A percentile compares a stretch with the other conserved stretches of the same genome.
These are phyloP conservation scores for Cavia porcellus DNA, from an alignment of 2,113 vertebrate species.

Conservation along the genomic window DNA sequence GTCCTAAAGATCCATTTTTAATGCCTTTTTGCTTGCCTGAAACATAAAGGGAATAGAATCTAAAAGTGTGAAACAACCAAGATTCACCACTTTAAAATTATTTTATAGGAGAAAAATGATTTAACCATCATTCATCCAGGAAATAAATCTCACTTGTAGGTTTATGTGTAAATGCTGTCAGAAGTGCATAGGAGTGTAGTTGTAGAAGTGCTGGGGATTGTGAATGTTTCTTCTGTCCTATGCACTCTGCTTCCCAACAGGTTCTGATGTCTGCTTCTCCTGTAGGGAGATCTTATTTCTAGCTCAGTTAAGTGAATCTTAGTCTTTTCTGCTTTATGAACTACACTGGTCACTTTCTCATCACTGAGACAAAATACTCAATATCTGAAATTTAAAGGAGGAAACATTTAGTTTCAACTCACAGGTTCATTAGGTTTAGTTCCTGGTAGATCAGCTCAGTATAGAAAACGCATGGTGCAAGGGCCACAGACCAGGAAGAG, in stretches of 20 bases:
- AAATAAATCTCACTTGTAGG: slow-evolving; percentile 49
- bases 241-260: neutral
- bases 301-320: neutral
- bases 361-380: neutral
- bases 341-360: neutral
- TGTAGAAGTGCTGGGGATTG: neutral
- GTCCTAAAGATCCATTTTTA: neutral
- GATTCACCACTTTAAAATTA: slow-evolving; percentile 55
- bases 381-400: neutral
- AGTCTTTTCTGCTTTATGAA: neutral
- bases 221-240: neutral
- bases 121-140: slow-evolving; percentile 27
- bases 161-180: neutral
- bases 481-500: neutral
- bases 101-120: slow-evolving; percentile 48
- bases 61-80: slow-evolving; percentile 38
- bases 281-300: neutral
- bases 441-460: neutral
- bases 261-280: neutral
- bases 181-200: neutral
- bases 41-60: slow-evolving; percentile 51
- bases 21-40: slow-evolving; percentile 38
- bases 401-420: neutral
- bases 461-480: neutral
- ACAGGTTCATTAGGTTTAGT: neutral